A percentile compares a stretch with the other conserved stretches of the same genome.
Conservation (phyloP, 2,888 invertebrate genomes). For the Agrochola circellaris region DNA sequence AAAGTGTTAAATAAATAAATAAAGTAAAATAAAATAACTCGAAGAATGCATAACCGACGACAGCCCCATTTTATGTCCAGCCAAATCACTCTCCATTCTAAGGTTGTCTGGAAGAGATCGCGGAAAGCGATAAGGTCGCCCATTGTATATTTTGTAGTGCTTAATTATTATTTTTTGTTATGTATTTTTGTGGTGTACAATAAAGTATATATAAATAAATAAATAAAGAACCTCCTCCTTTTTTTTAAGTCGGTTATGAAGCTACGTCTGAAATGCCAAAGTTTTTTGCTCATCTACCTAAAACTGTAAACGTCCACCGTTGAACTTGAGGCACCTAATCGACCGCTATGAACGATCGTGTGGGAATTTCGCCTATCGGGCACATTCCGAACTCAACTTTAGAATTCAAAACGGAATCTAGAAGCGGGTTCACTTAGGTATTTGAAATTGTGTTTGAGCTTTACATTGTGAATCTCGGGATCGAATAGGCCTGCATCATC, state of each 20-base stretch:
- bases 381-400: conserved; percentile 23
- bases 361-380: conserved; percentile 31
- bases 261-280: neutral
- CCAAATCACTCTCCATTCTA: no score
- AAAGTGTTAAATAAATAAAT: no score
- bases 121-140: no score
- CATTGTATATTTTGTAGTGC: no score
- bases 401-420: conserved; percentile 44
- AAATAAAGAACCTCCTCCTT: no score
- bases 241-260: neutral
- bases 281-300: neutral
- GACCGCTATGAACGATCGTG: conserved; percentile 30
- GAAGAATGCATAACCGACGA: no score
- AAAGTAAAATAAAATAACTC: no score
- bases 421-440: conserved; percentile 5
- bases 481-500: conserved; percentile 33
- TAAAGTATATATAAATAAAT: no score
- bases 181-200: no score
- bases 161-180: no score
- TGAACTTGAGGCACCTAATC: conserved; percentile 28
- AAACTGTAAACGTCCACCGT: conserved; percentile 3
- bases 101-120: no score
- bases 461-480: conserved; percentile 44
- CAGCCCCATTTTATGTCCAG: no score
- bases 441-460: conserved; percentile 30